These are phyloP conservation scores for Harpagus bidentatus DNA, from an alignment of 2,113 vertebrate genomes.

Conservation along the genomic window DNA sequence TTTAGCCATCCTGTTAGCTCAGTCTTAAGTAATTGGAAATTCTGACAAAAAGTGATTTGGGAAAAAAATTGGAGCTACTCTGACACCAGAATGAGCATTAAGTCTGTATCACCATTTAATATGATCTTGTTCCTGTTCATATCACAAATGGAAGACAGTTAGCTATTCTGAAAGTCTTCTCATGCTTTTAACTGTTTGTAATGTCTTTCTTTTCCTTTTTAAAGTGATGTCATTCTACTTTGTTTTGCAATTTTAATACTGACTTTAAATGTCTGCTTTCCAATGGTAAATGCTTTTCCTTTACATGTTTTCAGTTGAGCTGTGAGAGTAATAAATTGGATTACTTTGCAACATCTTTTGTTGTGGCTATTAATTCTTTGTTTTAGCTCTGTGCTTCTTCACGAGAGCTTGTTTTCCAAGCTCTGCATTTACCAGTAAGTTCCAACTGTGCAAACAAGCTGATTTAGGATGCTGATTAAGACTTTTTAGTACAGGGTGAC, in stretches of 20 bases:
- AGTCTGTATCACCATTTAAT: not conserved
- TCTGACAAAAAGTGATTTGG: not conserved
- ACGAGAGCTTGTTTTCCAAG: not conserved
- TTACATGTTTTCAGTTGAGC: not conserved
- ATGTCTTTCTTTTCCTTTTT: not conserved
- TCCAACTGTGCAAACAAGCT: slow-evolving; percentile 38
- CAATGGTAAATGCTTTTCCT: not conserved
- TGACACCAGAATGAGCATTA: not conserved
- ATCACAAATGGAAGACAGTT: not conserved
- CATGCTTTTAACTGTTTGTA: not conserved
- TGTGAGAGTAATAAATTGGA: not conserved
- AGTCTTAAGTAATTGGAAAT: not conserved
- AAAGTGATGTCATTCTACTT: not conserved
- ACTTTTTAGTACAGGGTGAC: not conserved
- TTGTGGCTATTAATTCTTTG: not conserved
- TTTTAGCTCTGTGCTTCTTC: not conserved
- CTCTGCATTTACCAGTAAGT: slow-evolving; percentile 32
- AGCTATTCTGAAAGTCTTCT: not conserved
- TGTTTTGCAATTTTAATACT: not conserved
- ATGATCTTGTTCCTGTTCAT: not conserved
- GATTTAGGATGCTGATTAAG: slow-evolving; percentile 30
- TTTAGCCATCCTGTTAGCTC: not conserved
- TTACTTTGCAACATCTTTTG: slow-evolving; percentile 26
- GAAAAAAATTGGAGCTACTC: not conserved
- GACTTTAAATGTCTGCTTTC: not conserved